Conservation (phyloP, 2,113 vertebrate genomes). For the Plestiodon gilberti region DNA sequence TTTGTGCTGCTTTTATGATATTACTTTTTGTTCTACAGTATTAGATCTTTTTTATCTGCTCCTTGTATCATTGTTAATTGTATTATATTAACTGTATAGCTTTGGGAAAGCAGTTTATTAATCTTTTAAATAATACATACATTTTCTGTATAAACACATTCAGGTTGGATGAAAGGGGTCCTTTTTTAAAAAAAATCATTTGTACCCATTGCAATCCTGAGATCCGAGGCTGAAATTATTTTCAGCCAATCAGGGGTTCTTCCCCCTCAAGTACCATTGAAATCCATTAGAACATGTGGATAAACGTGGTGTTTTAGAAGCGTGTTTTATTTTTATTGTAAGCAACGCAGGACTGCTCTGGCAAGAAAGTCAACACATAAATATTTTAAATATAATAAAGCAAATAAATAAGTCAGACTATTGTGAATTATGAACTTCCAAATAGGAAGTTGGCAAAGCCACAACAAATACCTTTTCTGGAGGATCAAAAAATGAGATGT, state of each 20-base stretch:
- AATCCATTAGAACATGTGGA: constrained; percentile 36
- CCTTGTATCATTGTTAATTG: too few relatives aligned
- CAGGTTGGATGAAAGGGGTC: not conserved
- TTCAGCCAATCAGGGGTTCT: not conserved
- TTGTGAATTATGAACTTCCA: not conserved
- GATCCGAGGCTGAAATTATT: not conserved
- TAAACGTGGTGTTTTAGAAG: not conserved
- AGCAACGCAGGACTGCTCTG: too few relatives aligned
- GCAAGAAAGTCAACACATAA: too few relatives aligned
- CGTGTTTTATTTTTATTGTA: too few relatives aligned
- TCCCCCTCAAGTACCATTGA: constrained; percentile 27
- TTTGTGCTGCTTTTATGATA: not conserved
- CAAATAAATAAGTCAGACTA: constrained; percentile 20
- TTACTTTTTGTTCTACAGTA: too few relatives aligned
- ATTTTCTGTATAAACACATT: constrained; percentile 13
- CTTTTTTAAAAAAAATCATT: not conserved
- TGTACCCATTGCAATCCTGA: not conserved
- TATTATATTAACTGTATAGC: too few relatives aligned
- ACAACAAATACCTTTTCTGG: not conserved
- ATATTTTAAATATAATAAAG: too few relatives aligned
- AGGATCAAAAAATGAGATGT: not conserved
- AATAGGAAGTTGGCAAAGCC: not conserved
- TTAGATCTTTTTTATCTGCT: too few relatives aligned
- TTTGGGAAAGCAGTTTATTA: not conserved
- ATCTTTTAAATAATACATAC: constrained; percentile 1